Percentiles rank a stretch among this genome's conserved stretches.
Conservation (phyloP, 2,797 vertebrate species). For the Echiichthys vipera region DNA sequence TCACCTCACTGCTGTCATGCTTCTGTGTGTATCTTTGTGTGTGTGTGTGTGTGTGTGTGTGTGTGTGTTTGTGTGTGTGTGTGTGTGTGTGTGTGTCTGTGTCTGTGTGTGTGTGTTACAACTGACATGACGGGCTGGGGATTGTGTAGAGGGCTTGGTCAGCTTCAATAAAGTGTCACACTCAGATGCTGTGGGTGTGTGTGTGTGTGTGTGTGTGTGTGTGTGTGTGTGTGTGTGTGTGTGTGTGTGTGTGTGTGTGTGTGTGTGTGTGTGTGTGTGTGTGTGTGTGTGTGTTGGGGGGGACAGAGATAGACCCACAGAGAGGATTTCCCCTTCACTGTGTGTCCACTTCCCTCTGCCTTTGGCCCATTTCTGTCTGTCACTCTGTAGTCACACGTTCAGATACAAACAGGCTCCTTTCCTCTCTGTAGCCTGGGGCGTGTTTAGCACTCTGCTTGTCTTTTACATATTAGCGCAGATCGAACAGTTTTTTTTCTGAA, state of each 20-base stretch:
- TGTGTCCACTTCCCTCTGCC: slow-evolving; percentile 65
- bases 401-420: not conserved
- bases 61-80: slow-evolving; percentile 25
- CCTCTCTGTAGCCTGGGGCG: not conserved
- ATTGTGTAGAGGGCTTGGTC: slow-evolving; percentile 17
- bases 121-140: slow-evolving; percentile 13
- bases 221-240: slow-evolving; percentile 30
- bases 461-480: not conserved
- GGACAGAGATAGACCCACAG: slow-evolving; percentile 22
- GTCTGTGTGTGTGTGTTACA: slow-evolving; percentile 18
- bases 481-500: not conserved
- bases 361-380: slow-evolving; percentile 51
- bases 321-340: slow-evolving; percentile 72
- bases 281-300: slow-evolving; percentile 7
- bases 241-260: slow-evolving; percentile 22
- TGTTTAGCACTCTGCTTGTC: not conserved
- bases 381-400: slow-evolving; percentile 21
- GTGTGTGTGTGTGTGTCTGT: slow-evolving; percentile 14
- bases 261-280: slow-evolving; percentile 24
- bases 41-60: slow-evolving; percentile 15
- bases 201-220: slow-evolving; percentile 25
- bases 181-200: slow-evolving; percentile 28
- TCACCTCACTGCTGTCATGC: slow-evolving; percentile 61
- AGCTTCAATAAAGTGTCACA: slow-evolving; percentile 26
- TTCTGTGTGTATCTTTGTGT: slow-evolving; percentile 9